These are phyloP conservation scores for Dendroctonus ponderosae DNA, from an alignment of 1,140 invertebrate genomes.

Conservation along the genomic window DNA sequence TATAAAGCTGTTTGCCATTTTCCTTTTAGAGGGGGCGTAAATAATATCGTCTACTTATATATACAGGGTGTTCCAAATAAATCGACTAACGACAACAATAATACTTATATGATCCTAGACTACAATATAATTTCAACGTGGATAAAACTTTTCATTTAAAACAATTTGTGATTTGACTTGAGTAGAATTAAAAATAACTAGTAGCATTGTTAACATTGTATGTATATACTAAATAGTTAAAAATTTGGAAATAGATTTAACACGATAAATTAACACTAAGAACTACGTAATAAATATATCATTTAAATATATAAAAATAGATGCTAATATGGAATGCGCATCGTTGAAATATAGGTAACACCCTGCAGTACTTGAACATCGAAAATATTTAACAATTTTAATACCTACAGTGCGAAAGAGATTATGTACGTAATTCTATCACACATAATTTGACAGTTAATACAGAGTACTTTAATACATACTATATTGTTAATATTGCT, in stretches of 20 bases:
- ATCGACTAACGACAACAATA: constrained; percentile 1
- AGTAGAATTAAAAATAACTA: too few species aligned
- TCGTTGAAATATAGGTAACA: not conserved
- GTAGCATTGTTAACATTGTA: too few species aligned
- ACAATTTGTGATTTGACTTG: too few species aligned
- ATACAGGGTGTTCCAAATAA: constrained; percentile 9
- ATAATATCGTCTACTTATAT: not conserved
- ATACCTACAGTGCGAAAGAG: not conserved
- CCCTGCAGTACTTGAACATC: not conserved
- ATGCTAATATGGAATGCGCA: too few species aligned
- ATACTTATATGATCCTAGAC: not conserved
- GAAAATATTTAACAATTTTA: not conserved
- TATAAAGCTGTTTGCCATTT: too few species aligned
- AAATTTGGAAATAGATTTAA: too few species aligned
- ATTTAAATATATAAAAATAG: too few species aligned
- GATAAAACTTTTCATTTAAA: constrained; percentile 1
- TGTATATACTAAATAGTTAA: too few species aligned
- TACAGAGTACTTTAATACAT: constrained; percentile 39
- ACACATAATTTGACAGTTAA: constrained; percentile 51
- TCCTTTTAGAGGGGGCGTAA: too few species aligned
- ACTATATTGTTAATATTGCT: constrained; percentile 50
- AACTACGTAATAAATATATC: too few species aligned
- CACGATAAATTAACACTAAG: too few species aligned
- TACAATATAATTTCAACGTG: constrained; percentile 1
- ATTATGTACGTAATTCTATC: constrained; percentile 39